phyloP scores from a whole-genome alignment of 1,140 invertebrate species.

The Spodoptera frugiperda region DNA sequence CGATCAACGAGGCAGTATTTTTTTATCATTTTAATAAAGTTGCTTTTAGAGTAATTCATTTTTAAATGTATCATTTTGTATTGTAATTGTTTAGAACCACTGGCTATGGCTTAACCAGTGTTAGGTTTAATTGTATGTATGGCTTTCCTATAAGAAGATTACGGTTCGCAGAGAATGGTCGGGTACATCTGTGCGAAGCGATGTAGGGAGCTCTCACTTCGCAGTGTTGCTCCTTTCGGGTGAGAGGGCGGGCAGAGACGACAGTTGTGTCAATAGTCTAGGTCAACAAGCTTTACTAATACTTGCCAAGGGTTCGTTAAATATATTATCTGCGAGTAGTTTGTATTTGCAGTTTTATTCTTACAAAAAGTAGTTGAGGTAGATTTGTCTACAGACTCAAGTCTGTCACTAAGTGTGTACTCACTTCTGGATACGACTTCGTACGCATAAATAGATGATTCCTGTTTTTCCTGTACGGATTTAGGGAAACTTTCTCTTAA shows the following conservation, averaged over 20 bases:
- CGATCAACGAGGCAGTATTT: no score
- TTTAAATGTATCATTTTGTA: background rate
- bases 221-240: constrained; percentile 24
- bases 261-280: constrained; percentile 41
- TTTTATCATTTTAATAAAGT: no score
- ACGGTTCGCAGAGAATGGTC: constrained; percentile 48
- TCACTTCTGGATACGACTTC: no score
- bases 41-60: no score
- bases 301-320: background rate
- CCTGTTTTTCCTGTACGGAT: no score
- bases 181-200: constrained; percentile 34
- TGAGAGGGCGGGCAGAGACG: background rate
- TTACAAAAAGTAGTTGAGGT: no score
- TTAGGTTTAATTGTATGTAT: constrained; percentile 76
- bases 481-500: no score
- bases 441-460: no score
- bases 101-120: constrained; percentile 50
- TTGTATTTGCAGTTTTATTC: no score
- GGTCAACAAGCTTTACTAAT: background rate
- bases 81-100: constrained; percentile 14
- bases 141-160: constrained; percentile 72
- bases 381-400: no score
- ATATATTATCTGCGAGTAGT: background rate
- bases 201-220: constrained; percentile 11
- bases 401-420: no score